A percentile compares a stretch with the other conserved stretches of the same genome.
phyloP scores from a whole-genome alignment of 1,140 invertebrate species.

The Riptortus pedestris region DNA sequence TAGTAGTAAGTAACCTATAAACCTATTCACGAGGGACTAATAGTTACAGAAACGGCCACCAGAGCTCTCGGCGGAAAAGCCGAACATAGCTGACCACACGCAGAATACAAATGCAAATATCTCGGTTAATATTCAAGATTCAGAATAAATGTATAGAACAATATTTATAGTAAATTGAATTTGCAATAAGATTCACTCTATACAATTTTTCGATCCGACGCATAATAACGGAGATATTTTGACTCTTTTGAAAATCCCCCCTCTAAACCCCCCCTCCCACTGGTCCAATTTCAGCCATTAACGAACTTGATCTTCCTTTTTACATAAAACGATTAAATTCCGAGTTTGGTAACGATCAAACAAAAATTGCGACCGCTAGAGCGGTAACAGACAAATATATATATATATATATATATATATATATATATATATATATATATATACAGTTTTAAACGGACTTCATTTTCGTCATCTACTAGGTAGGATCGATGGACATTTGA shows the following conservation, averaged over 20 bases:
- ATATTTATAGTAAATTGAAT: too few species aligned
- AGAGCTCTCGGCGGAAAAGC: too few species aligned
- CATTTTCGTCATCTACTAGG: not conserved
- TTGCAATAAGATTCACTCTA: too few species aligned
- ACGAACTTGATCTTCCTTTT: not conserved
- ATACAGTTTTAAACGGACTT: not conserved
- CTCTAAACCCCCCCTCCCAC: not conserved
- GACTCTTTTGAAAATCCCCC: not conserved
- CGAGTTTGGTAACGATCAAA: not conserved
- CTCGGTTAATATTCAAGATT: too few species aligned
- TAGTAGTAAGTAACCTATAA: too few species aligned
- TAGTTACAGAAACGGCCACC: too few species aligned
- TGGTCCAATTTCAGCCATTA: not conserved
- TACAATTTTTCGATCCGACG: too few species aligned
- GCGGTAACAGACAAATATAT: not conserved
- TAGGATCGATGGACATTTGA: not conserved
- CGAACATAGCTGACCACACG: too few species aligned
- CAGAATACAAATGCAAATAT: too few species aligned
- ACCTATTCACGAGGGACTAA: too few species aligned
- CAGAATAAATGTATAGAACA: too few species aligned
- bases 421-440: not conserved
- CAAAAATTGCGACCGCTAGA: not conserved
- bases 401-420: not conserved
- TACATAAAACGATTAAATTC: too few species aligned
- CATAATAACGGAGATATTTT: not conserved